A percentile compares a stretch with the other conserved stretches of the same genome.
Conservation (phyloP, 2,888 invertebrate species). For the Cancer borealis region DNA sequence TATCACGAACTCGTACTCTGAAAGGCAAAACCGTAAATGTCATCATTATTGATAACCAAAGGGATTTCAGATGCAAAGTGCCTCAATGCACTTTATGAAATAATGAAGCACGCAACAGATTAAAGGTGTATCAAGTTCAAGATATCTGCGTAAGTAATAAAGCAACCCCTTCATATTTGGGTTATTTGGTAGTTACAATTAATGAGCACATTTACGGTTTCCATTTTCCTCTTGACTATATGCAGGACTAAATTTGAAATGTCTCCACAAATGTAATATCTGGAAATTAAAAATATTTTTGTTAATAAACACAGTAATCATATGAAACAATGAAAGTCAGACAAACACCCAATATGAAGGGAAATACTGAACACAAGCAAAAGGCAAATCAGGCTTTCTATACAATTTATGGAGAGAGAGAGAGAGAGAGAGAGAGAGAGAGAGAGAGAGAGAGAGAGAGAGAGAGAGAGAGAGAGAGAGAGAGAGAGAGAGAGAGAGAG, state of each 20-base stretch:
- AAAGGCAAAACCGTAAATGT: constrained; percentile 76
- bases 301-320: constrained; percentile 59
- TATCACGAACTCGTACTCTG: constrained; percentile 84
- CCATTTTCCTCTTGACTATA: constrained; percentile 63
- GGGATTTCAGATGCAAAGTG: constrained; percentile 67
- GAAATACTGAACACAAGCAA: constrained; percentile 55
- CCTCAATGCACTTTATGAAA: constrained; percentile 61
- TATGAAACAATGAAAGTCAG: constrained; percentile 50
- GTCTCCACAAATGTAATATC: constrained; percentile 58
- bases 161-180: constrained; percentile 74
- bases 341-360: constrained; percentile 73
- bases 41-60: constrained; percentile 76
- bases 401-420: not conserved
- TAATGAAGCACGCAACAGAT: constrained; percentile 70
- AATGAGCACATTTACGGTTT: constrained; percentile 77
- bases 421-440: constrained; percentile 15
- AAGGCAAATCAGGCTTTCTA: not conserved
- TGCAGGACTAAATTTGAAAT: constrained; percentile 47
- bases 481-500: constrained; percentile 41
- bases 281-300: constrained; percentile 71
- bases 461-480: not conserved
- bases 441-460: not conserved
- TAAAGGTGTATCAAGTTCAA: constrained; percentile 60
- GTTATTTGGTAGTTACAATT: constrained; percentile 74
- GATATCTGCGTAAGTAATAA: constrained; percentile 57